These are phyloP conservation scores for Streptopelia turtur DNA, from an alignment of 2,797 vertebrate genomes.

Conservation along the genomic window DNA sequence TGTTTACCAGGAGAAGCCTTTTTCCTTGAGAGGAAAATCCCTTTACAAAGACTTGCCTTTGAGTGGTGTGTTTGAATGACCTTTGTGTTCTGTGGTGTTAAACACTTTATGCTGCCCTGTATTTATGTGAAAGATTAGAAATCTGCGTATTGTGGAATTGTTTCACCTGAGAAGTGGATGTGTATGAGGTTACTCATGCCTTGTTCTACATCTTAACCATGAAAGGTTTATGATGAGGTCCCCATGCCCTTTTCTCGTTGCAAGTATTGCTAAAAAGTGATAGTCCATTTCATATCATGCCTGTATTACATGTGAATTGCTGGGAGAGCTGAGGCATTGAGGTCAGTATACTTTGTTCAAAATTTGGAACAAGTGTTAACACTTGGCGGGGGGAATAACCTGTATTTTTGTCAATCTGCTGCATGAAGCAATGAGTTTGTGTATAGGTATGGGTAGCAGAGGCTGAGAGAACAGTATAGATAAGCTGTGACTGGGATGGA, in stretches of 20 bases:
- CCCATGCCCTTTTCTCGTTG: rapidly evolving
- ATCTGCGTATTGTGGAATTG: background rate
- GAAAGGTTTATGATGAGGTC: background rate
- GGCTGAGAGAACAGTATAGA: background rate
- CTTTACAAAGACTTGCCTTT: background rate
- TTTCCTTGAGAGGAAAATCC: background rate
- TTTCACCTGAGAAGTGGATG: background rate
- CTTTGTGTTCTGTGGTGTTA: background rate
- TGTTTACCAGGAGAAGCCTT: background rate
- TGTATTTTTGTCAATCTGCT: background rate
- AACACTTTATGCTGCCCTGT: background rate
- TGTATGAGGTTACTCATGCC: background rate
- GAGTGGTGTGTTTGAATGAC: background rate
- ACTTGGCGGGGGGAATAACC: background rate
- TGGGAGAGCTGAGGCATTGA: background rate
- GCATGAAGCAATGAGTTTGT: background rate
- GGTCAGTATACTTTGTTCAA: background rate
- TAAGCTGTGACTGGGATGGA: background rate
- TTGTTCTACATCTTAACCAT: background rate
- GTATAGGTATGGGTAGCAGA: background rate
- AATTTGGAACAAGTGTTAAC: background rate
- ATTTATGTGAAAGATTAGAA: background rate
- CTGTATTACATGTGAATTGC: background rate
- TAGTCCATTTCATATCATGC: background rate
- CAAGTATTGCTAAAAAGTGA: background rate